Evolutionary conservation across 2,113 vertebrate species (phyloP), one percentile per base, ranked within the genome.

Genomic region (Melanotaenia duboulayi): DNA sequence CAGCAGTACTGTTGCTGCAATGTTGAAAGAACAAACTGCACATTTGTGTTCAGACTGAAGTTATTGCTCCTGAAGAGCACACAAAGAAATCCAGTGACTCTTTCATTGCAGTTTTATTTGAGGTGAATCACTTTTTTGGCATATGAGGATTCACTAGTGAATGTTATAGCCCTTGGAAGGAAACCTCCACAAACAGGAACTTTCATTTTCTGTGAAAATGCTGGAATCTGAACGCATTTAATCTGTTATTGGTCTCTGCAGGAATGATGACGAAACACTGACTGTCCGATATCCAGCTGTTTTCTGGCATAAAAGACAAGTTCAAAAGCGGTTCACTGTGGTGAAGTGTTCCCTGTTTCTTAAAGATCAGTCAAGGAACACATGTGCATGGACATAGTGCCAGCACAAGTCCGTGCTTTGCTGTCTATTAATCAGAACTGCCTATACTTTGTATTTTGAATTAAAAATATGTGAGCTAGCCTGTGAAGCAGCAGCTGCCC

Each of bases 301-400:
- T 51, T 78, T 57, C 71, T 83, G 82, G 66, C 61, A 0, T 8
- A 8, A n/a, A 52, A 23, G 37, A 50, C 52, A 25, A 54, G 85
- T 85, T 90, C 87, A 92, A 50, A 46, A 28, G 80, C 72, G 86
- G 81, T 88, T 88, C 65, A 75, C 35, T 37, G 63, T 12, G 23
- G 54, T 65, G 61, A 67, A 69, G 50, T 58, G 49, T 70, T 88
- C 64, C 68, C 52, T 72, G 61, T 76, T 83, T 71, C 68, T 73
- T 35, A 65, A n/a, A 79, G 64, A 86, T 90, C 78, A 81, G 55
- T 83, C 62, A 39, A 58, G 52, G 80, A 76, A 66, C 77, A 90
- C 82, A 77, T 84, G 67, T 78, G 80, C 48, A 22, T 0, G 42
- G 58, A 85, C 55, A n/a, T 14, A 3, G 24, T 42, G 73, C 75